Base-by-base conservation (phyloP, 2,113 vertebrate species). In the Microcebus ravelobensis region DNA sequence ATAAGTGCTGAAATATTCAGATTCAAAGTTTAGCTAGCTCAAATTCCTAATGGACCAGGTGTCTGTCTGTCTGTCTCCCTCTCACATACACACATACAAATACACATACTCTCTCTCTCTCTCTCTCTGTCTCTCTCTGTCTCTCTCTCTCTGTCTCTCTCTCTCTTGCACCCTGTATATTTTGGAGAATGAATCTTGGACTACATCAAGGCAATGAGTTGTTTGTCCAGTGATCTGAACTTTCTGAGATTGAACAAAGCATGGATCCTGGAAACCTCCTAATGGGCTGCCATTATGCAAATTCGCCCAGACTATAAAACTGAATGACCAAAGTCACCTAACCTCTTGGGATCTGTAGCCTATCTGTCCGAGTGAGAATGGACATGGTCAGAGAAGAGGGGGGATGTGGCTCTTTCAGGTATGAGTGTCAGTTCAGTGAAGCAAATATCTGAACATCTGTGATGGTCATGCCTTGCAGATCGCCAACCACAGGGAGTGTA, bases 1-100 rank as follows among this genome's bases (percentile, higher is more conserved):
- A 34, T 81, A 94, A 90, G 36, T 63, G 39, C 70, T 71, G 36
- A 92, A 81, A 90, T 55, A 87, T 59, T 84, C 59, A 87, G 55
- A 92, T 77, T 77, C 57, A 59, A 73, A 97, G 29, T 27, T 84
- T 79, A 42, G 52, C 36, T 85, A 52, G 34, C 59, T 27, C 65
- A 77, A 77, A 93, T 80, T 92, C 70, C 20, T 12, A 80, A n/a
- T 23, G 21, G 4, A 23, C 34, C 59, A 79, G 11, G 18, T 18
- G 3, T 80, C 65, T 80, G 5, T 55, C 13, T 59, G 3, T 71
- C 57, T 88, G 3, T 71, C 20, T 48, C 20, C 7, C 67, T 73
- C 34, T 21, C 29, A 36, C 29, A 8, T 25, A 36, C 42, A 39
- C 9, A 42, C 23, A 27, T 14, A 31, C 18, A 14, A 20, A 82